Conservation (phyloP, 37 sponge, comb jelly and placozoan genomes). For the Dysidea cf. avara region DNA sequence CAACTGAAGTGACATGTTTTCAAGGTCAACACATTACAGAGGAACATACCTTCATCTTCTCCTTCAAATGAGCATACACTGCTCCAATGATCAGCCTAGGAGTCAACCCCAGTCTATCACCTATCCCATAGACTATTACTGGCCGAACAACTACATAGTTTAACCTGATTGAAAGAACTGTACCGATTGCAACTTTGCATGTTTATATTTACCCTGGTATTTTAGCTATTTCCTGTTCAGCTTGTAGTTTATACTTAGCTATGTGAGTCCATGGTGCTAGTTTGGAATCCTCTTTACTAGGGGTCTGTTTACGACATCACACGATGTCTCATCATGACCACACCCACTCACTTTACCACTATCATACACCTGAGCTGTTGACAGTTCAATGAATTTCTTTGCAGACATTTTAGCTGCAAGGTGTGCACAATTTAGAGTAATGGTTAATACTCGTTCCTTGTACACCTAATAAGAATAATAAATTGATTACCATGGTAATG, state of each 20-base stretch:
- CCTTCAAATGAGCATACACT: slow-evolving; percentile 65
- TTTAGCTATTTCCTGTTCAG: slow-evolving; percentile 66
- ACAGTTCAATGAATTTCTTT: slow-evolving; percentile 84
- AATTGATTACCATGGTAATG: neutral
- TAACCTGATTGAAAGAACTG: slow-evolving; percentile 35
- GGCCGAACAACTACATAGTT: slow-evolving; percentile 85
- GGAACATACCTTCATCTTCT: slow-evolving; percentile 80
- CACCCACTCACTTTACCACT: slow-evolving; percentile 67
- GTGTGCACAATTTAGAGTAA: slow-evolving; percentile 78
- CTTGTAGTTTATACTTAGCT: slow-evolving; percentile 79
- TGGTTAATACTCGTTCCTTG: slow-evolving; percentile 77
- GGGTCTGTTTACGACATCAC: slow-evolving; percentile 23
- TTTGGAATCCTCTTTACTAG: slow-evolving; percentile 64
- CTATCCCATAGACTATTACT: slow-evolving; percentile 87
- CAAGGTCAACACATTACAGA: too few species aligned
- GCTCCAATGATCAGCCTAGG: slow-evolving; percentile 79
- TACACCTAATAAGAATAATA: slow-evolving; percentile 70
- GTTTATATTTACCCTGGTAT: slow-evolving; percentile 55
- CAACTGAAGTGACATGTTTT: slow-evolving; percentile 44
- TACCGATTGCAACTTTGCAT: neutral
- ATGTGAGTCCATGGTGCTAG: slow-evolving; percentile 80
- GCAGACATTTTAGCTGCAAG: slow-evolving; percentile 58
- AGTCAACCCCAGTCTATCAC: slow-evolving; percentile 69
- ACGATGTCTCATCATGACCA: neutral
- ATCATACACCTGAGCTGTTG: slow-evolving; percentile 89